phyloP scores from a whole-genome alignment of 2,113 vertebrate species.

The Platichthys flesus region DNA sequence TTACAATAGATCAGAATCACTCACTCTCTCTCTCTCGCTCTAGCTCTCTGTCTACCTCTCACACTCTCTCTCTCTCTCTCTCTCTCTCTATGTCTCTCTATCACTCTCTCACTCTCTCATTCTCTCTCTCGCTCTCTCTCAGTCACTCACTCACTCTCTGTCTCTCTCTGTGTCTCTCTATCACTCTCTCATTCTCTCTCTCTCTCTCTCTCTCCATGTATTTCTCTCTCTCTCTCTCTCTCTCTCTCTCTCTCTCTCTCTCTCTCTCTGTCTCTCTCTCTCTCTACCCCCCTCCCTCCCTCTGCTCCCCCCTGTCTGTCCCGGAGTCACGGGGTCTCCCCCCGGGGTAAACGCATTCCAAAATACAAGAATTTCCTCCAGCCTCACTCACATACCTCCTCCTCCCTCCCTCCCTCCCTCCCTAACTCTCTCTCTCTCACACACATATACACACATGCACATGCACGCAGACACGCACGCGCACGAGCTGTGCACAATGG shows the following conservation, averaged over 20 bases:
- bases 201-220: too few relatives aligned
- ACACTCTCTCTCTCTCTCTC: too few relatives aligned
- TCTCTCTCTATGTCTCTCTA: too few relatives aligned
- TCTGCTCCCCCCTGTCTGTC: slow-evolving; percentile 47
- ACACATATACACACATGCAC: slow-evolving; percentile 11
- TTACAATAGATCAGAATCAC: not conserved
- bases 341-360: slow-evolving; percentile 86
- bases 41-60: too few relatives aligned
- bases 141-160: too few relatives aligned
- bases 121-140: too few relatives aligned
- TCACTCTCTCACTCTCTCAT: too few relatives aligned
- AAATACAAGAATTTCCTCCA: slow-evolving; percentile 87
- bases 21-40: too few relatives aligned
- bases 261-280: not conserved
- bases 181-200: too few relatives aligned
- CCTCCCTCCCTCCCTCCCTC: slow-evolving; percentile 14
- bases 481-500: slow-evolving; percentile 37
- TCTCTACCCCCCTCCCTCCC: slow-evolving; percentile 15
- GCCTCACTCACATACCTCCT: slow-evolving; percentile 79
- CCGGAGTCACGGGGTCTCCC: slow-evolving; percentile 83
- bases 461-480: slow-evolving; percentile 7
- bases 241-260: not conserved
- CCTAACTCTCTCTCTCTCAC: slow-evolving; percentile 11
- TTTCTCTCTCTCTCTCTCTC: too few relatives aligned
- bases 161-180: too few relatives aligned